Evolutionary conservation across 2,797 vertebrate species (phyloP).

Genomic region (Heliangelus exortis): DNA sequence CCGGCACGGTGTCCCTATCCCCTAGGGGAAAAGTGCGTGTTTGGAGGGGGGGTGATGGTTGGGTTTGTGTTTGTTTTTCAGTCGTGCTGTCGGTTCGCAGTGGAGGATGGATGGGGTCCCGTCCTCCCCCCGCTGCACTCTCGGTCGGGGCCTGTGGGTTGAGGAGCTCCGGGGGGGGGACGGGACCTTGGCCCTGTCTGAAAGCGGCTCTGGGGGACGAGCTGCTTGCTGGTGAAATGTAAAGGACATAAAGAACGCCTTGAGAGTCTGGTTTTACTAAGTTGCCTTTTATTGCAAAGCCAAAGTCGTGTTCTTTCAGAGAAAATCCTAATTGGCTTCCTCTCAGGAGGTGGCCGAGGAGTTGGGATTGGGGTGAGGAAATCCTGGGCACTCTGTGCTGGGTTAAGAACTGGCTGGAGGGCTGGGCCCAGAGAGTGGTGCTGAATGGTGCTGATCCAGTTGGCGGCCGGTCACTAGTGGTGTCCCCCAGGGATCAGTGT

Average conservation of each 20-base stretch:
- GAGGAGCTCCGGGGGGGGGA: background rate
- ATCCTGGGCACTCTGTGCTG: too few species aligned
- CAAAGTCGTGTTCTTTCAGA: background rate
- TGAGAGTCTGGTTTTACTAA: background rate
- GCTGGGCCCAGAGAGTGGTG: too few species aligned
- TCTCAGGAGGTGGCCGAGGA: too few species aligned
- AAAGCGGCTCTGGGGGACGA: background rate
- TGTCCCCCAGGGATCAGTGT: too few species aligned
- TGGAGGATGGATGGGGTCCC: rapidly evolving
- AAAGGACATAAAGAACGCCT: rapidly evolving
- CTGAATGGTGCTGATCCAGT: too few species aligned
- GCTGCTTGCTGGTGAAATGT: rapidly evolving
- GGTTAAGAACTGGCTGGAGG: too few species aligned
- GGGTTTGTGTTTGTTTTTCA: rapidly evolving
- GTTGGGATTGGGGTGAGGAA: rapidly evolving
- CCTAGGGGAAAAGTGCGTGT: too few species aligned
- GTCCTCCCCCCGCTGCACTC: too few species aligned
- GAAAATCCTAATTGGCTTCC: rapidly evolving
- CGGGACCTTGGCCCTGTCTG: too few species aligned
- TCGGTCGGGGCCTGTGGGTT: too few species aligned
- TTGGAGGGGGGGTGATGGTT: background rate
- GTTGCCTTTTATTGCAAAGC: rapidly evolving
- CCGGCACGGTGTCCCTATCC: too few species aligned
- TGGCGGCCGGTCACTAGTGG: too few species aligned
- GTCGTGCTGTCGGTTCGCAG: background rate